phyloP scores from a whole-genome alignment of 2,113 vertebrate species.

The Capreolus pygargus region DNA sequence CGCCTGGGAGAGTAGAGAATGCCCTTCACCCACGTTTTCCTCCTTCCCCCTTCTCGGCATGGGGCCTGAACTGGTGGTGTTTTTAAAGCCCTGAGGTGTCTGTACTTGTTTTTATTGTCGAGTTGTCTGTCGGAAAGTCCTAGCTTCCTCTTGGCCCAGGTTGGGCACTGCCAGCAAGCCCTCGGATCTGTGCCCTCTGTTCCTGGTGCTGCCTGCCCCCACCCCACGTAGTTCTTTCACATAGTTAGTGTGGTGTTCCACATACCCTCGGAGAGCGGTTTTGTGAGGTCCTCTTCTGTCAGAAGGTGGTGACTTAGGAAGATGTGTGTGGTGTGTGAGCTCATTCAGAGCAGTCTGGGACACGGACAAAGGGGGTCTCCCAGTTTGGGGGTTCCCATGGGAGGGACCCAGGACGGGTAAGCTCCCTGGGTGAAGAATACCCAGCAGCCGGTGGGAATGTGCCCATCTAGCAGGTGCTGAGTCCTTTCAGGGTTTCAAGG shows the following conservation, averaged over 20 bases:
- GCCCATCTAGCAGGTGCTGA: background rate
- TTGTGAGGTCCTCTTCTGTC: background rate
- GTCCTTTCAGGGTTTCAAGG: background rate
- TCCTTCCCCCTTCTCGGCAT: background rate
- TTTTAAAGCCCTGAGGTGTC: background rate
- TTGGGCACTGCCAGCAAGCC: background rate
- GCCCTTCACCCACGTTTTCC: background rate
- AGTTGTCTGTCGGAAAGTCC: background rate
- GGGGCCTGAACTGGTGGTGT: background rate
- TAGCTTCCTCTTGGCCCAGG: background rate
- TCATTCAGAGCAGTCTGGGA: background rate
- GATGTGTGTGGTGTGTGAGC: background rate
- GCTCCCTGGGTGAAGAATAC: background rate
- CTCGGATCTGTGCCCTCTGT: background rate
- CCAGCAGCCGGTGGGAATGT: background rate
- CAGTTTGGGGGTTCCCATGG: background rate
- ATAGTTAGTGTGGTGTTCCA: background rate
- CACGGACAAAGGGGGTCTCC: background rate
- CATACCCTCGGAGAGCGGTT: background rate
- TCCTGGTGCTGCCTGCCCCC: background rate
- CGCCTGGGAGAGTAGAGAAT: background rate
- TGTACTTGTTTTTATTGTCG: constrained; percentile 13
- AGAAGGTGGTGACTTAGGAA: background rate
- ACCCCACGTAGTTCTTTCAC: background rate
- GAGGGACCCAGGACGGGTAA: background rate